Percentiles rank a stretch among this genome's conserved stretches.
Evolutionary conservation across 2,888 invertebrate species (phyloP).

Genomic region (Tyria jacobaeae): DNA sequence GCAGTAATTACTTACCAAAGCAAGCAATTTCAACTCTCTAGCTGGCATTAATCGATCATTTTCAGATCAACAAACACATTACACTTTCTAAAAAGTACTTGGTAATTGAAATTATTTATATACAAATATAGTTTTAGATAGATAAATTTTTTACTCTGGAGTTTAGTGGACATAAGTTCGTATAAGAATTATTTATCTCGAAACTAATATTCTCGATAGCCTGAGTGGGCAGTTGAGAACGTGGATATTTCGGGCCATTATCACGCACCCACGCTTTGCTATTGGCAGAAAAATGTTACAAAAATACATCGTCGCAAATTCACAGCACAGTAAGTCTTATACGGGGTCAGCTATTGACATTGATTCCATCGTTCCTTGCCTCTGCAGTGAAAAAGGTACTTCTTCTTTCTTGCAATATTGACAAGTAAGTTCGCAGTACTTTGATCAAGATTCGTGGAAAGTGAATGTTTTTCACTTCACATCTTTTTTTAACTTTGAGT

Average conservation of each 20-base stretch:
- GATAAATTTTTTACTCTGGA: conserved; percentile 17
- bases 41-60: conserved; percentile 25
- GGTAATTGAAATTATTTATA: conserved; percentile 24
- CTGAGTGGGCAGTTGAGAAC: conserved; percentile 73
- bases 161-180: conserved; percentile 40
- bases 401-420: conserved; percentile 6
- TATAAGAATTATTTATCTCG: conserved; percentile 69
- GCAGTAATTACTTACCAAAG: conserved; percentile 16
- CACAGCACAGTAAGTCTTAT: conserved; percentile 58
- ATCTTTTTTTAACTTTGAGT: conserved; percentile 59
- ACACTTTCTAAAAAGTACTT: conserved; percentile 38
- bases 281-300: conserved; percentile 80
- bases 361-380: conserved; percentile 55
- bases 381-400: conserved; percentile 16
- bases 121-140: conserved; percentile 23
- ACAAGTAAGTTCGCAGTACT: conserved; percentile 12
- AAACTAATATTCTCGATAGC: conserved; percentile 73
- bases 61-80: conserved; percentile 35
- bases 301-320: conserved; percentile 77
- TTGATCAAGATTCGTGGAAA: conserved; percentile 27
- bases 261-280: conserved; percentile 77
- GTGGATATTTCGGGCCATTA: conserved; percentile 80
- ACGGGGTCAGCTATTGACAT: conserved; percentile 69
- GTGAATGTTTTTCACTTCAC: conserved; percentile 44
- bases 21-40: conserved; percentile 28